Evolutionary conservation across 1,140 invertebrate genomes (phyloP).

Genomic region (Archivesica marissinica): DNA sequence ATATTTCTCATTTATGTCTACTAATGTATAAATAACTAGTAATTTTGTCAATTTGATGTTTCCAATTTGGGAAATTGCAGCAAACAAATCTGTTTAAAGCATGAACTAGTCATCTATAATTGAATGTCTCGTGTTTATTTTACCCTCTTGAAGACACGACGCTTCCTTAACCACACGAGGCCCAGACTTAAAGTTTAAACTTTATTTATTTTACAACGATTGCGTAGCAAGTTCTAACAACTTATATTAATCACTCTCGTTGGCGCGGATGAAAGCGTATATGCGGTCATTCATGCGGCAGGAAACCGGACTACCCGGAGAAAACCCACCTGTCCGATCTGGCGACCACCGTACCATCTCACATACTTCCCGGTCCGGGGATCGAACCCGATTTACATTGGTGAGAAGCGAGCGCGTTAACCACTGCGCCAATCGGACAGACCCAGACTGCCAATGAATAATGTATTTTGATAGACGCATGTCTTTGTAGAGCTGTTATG

Average conservation of each 20-base stretch:
- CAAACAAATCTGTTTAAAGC: slow-evolving; percentile 33
- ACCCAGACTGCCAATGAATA: no score
- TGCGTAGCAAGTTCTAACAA: not conserved
- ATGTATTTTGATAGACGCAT: no score
- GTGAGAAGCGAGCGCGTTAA: no score
- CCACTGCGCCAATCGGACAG: no score
- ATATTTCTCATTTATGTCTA: no score
- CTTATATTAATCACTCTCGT: not conserved
- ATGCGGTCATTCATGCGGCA: not conserved
- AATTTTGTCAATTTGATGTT: no score
- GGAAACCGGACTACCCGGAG: not conserved
- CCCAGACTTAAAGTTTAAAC: no score
- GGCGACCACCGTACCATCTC: not conserved
- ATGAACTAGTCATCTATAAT: slow-evolving; percentile 35
- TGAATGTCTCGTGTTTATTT: slow-evolving; percentile 41
- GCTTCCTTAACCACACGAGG: slow-evolving; percentile 21
- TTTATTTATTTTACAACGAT: no score
- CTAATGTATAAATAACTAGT: no score
- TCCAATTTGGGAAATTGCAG: not conserved
- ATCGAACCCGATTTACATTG: no score
- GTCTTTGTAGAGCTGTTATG: no score
- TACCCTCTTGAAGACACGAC: slow-evolving; percentile 31
- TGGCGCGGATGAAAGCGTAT: not conserved
- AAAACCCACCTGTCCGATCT: not conserved
- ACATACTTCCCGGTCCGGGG: no score